These are phyloP conservation scores for Xenopus petersii DNA, from an alignment of 2,797 vertebrate genomes.

Conservation along the genomic window DNA sequence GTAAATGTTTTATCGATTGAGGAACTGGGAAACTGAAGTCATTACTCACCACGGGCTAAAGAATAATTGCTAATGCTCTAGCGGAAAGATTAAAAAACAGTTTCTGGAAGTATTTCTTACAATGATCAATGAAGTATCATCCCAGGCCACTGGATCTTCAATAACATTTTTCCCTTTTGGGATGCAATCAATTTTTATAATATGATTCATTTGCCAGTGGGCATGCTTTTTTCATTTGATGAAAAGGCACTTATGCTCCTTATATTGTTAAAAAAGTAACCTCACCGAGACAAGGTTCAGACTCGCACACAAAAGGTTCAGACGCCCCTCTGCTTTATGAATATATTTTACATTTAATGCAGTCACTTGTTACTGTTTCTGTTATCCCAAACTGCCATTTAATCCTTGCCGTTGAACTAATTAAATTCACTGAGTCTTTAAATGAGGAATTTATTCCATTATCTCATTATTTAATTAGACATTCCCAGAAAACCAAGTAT, in stretches of 20 bases:
- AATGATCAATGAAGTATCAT: slow-evolving; percentile 82
- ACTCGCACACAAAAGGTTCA: slow-evolving; percentile 59
- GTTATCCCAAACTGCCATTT: slow-evolving; percentile 34
- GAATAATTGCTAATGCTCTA: slow-evolving; percentile 82
- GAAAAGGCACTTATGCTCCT: slow-evolving; percentile 75
- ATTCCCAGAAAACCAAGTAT: too few relatives aligned
- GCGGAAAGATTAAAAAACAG: slow-evolving; percentile 81
- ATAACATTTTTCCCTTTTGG: slow-evolving; percentile 82
- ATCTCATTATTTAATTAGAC: too few relatives aligned
- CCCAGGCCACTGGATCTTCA: slow-evolving; percentile 80
- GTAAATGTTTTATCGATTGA: slow-evolving; percentile 84
- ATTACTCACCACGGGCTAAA: slow-evolving; percentile 81
- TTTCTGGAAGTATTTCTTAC: slow-evolving; percentile 85
- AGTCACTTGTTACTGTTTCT: slow-evolving; percentile 52
- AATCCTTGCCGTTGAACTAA: neutral
- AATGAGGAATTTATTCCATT: too few relatives aligned
- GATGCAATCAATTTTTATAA: slow-evolving; percentile 83
- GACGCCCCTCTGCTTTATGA: slow-evolving; percentile 61
- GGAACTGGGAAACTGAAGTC: slow-evolving; percentile 78
- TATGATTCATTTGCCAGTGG: slow-evolving; percentile 79
- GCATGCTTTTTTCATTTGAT: slow-evolving; percentile 71
- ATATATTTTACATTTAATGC: slow-evolving; percentile 51
- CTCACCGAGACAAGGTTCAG: slow-evolving; percentile 60
- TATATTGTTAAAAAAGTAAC: slow-evolving; percentile 72
- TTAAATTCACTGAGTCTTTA: too few relatives aligned